Evolutionary conservation across 2,113 vertebrate genomes (phyloP), one percentile per base, ranked within the genome.

Genomic region (Gasterosteus nipponicus): DNA sequence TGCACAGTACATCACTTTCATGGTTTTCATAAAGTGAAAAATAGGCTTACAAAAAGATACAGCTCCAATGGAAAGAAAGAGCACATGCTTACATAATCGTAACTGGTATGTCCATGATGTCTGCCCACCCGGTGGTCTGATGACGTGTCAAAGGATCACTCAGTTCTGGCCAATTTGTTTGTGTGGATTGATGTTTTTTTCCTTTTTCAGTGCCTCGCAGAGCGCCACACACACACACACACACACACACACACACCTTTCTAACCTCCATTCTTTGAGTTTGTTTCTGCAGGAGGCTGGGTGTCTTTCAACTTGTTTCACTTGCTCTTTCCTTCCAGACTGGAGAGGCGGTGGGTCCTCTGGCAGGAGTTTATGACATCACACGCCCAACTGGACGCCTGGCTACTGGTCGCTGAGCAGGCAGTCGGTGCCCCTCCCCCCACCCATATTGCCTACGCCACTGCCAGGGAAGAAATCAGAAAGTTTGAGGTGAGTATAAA

Each of bases 361-460:
- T 94, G 92, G 92, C 90, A 92, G 2, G 70, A 90, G 22, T 94
- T 95, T 39, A 94, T 95, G 91, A 93, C 91, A 29, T 87, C 91
- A 3, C 86, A 94, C 33, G 84, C 82, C 41, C 89, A 85, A 51
- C 86, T 96, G 57, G 84, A 93, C 1, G 81, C 93, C 57, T 95
- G 95, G 94, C 92, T 95, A 65, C 83, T 42, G 69, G 69, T 66
- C 33, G 91, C 91, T 0, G 93, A 95, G 80, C 85, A 51, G 65
- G 61, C 76, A 0, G 75, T 90, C 2, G 15, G 51, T 3, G 81
- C 86, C n/a, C 67, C 85, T 0, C 73, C 78, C 64, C 78, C 88
- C 39, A 19, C 87, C 38, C 84, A 79, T 19, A 15, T 92, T 0
- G 75, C 87, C 18, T 93, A 90, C 46, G 14, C 38, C 18, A 61